Conservation (phyloP, 1,140 invertebrate genomes). For the Drosophila sp. region DNA sequence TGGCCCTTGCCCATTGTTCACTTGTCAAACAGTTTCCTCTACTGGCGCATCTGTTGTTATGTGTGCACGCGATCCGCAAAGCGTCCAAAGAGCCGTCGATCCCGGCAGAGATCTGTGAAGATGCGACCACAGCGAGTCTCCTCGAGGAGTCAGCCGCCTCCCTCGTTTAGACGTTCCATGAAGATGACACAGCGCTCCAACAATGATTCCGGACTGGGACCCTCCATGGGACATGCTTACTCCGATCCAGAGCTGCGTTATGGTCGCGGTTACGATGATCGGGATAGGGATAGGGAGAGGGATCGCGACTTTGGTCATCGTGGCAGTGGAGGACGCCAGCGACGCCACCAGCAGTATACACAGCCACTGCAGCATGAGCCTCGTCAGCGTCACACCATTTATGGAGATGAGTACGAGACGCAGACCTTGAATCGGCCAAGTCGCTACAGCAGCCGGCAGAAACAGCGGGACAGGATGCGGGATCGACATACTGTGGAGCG, state of each 20-base stretch:
- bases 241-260: slow-evolving; percentile 86
- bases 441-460: slow-evolving; percentile 85
- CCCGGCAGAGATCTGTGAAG: slow-evolving; percentile 59
- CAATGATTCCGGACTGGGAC: slow-evolving; percentile 84
- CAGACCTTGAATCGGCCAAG: slow-evolving; percentile 84
- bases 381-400: slow-evolving; percentile 70
- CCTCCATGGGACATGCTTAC: slow-evolving; percentile 85
- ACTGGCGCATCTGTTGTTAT: slow-evolving; percentile 96
- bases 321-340: slow-evolving; percentile 49
- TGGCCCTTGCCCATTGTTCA: neutral
- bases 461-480: slow-evolving; percentile 71
- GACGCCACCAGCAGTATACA: slow-evolving; percentile 56
- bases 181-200: slow-evolving; percentile 89
- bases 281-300: slow-evolving; percentile 59
- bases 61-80: slow-evolving; percentile 92
- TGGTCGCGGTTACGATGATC: slow-evolving; percentile 74
- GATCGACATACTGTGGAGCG: slow-evolving; percentile 83
- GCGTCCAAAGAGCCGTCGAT: slow-evolving; percentile 85
- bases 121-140: slow-evolving; percentile 61
- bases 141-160: slow-evolving; percentile 84
- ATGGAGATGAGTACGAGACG: slow-evolving; percentile 72
- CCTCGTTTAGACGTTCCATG: slow-evolving; percentile 86
- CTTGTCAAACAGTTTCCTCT: slow-evolving; percentile 88
- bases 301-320: slow-evolving; percentile 60
- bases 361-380: slow-evolving; percentile 61